phyloP scores from a whole-genome alignment of 2,888 invertebrate genomes.

The Amphipyra berbera region DNA sequence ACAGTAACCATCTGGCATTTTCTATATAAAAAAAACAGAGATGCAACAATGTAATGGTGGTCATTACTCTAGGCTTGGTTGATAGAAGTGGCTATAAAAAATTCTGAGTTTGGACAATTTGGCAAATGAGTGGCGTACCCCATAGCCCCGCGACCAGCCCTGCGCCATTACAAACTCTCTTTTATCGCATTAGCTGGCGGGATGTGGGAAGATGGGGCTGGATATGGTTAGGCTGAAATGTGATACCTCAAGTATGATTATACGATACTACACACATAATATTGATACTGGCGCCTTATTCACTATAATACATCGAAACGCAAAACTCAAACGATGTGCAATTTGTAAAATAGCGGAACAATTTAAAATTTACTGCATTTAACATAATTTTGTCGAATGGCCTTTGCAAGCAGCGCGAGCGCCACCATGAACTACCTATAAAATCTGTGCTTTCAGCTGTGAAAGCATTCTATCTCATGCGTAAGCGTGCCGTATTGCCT shows the following conservation, averaged over 20 bases:
- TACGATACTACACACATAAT: too few relatives aligned
- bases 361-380: too few relatives aligned
- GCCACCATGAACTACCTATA: too few relatives aligned
- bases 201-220: constrained; percentile 59
- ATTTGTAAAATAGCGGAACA: too few relatives aligned
- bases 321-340: too few relatives aligned
- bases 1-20: constrained; percentile 39
- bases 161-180: constrained; percentile 70
- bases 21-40: constrained; percentile 39
- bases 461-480: too few relatives aligned
- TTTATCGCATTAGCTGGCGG: constrained; percentile 75
- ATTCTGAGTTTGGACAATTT: constrained; percentile 74
- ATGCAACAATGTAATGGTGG: constrained; percentile 41
- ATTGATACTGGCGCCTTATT: too few relatives aligned
- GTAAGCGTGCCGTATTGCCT: too few relatives aligned
- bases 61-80: constrained; percentile 49
- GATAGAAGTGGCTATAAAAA: constrained; percentile 60
- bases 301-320: too few relatives aligned
- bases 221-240: constrained; percentile 1
- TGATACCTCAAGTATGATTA: background rate
- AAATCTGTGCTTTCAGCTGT: too few relatives aligned
- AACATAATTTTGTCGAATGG: too few relatives aligned
- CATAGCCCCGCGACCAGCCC: constrained; percentile 55
- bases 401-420: too few relatives aligned
- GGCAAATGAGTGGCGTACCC: constrained; percentile 73